Evolutionary conservation across 2,888 invertebrate species (phyloP), one percentile per base, ranked within the genome.

Genomic region (Odontocolon sp.): DNA sequence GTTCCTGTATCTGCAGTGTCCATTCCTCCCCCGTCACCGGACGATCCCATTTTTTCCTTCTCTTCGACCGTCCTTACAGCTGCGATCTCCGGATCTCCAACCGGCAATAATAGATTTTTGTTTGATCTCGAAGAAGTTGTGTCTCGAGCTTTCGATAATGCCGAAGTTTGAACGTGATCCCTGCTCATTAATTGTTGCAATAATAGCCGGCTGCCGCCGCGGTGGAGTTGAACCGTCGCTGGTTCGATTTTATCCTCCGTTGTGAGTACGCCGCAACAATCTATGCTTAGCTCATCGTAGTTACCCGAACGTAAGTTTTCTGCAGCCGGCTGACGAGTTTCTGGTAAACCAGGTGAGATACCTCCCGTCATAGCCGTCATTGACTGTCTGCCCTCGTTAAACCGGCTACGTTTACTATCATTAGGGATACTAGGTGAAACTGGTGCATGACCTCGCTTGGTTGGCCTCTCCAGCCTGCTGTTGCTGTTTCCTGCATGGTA

Each of bases 101-200:
- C 66, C 45, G 8, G 50, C 54, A 59, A 71, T 26, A 42, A 59
- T 40, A 56, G 36, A 73, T 64, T 33, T 56, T 67, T 71, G 38
- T 21, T 3, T 2, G 47, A 36, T 50, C 77, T 72, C 18, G 64
- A 11, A 11, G 61, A 70, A 5, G 76, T 38, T 6, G 78, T 69
- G 6, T 78, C 73, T 1, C 69, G 67, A 70, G 70, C 67, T 47
- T 77, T 77, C 21, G 50, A 47, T 9, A 23, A 0, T 9, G 11
- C 8, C 6, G 23, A 11, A 3, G 23, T 23, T 40, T 40, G 33
- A 2, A 26, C 23, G 6, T 57, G 47, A 3, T 42, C 38, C 23
- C 38, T 67, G 70, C 64, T 86, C 84, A 94, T 93, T 50, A 94
- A 86, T 83, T 94, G 93, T 77, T 94, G 94, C 21, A 94, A 83